A percentile compares a stretch with the other conserved stretches of the same genome.
Conservation (phyloP, 2,797 vertebrate genomes). For the Vultur gryphus region DNA sequence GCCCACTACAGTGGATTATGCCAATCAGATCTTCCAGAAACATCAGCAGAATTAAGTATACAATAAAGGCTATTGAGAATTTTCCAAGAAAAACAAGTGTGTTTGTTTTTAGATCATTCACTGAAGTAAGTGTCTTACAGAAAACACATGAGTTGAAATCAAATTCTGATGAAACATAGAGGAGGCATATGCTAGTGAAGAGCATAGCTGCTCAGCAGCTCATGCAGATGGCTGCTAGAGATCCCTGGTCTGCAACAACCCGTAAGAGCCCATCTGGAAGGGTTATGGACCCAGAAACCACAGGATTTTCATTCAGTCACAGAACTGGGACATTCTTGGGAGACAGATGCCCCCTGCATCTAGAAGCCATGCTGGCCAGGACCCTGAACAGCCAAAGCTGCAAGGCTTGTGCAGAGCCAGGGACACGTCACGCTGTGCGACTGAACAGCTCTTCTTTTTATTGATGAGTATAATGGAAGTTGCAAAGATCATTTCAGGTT, state of each 20-base stretch:
- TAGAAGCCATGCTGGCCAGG: background rate
- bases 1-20: background rate
- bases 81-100: background rate
- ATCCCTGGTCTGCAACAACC: background rate
- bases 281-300: background rate
- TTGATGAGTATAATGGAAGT: background rate
- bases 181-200: background rate
- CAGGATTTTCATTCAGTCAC: background rate
- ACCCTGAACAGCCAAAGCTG: background rate
- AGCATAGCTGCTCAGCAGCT: background rate
- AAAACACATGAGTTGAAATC: background rate
- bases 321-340: background rate
- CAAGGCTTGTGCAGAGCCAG: background rate
- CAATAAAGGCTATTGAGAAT: background rate
- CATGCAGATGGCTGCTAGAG: background rate
- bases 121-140: background rate
- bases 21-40: background rate
- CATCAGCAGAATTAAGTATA: background rate
- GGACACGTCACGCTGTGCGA: rapidly evolving
- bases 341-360: background rate
- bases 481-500: background rate
- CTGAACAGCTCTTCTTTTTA: rapidly evolving
- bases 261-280: background rate
- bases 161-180: background rate
- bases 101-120: background rate